Base-by-base conservation (phyloP, 2,113 vertebrate genomes). In the Ptilorrhoa leucosticta region DNA sequence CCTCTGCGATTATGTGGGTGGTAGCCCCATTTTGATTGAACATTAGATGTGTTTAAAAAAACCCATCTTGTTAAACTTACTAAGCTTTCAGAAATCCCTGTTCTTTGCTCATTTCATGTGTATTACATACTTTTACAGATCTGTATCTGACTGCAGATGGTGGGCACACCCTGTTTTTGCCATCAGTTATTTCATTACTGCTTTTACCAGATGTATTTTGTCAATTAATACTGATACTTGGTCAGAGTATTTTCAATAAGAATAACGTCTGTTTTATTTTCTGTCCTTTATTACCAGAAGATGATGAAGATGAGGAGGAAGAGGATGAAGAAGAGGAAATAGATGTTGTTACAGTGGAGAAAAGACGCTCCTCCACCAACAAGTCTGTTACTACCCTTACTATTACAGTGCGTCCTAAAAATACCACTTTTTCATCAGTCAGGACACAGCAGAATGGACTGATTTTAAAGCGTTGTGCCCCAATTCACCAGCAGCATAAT, bases 401-500 rank as follows among this genome's bases (percentile, higher is more conserved):
- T 91, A 99, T 98, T 92, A 98, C 98, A 2, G 97, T 98, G 71
- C 97, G 98, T 42, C 96, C 97, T 85, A 98, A 97, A 94, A 93
- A 92, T 88, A 57, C 98, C 39, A 70, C 94, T 30, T 97, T 97
- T 37, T 97, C 98, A 22, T 96, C 98, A 9, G 90, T 98, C 79
- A 97, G 98, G 94, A 98, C 88, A 93, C 97, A 27, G 97, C 97
- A 83, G 15, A 98, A 98, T 21, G 99, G 99, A 98, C 98, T 99
- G 69, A 98, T 99, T 89, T 96, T 99, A 39, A 99, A 99, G 73
- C 98, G 99, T 65, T 99, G 99, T 1, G 99, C 99, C 5, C 99
- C 99, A 44, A 99, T 99, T 97, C 99, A 99, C 96, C 99, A 99
- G 98, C 99, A 99, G 72, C 99, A 99, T 97, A 99, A 99, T 97